Conservation (phyloP, 2,113 vertebrate species). For the Pangasianodon hypophthalmus region DNA sequence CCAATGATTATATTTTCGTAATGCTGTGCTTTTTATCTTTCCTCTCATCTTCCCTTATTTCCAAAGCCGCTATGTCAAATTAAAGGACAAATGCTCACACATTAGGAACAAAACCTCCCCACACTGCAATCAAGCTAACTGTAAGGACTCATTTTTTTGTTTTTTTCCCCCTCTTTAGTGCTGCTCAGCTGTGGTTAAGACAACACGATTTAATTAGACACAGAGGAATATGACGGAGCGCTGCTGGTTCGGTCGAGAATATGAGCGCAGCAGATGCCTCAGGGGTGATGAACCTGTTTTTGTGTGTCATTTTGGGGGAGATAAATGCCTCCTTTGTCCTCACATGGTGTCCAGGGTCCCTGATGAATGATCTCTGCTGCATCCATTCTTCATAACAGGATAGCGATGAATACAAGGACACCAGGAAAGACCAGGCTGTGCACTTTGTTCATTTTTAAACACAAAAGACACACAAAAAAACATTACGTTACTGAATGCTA, state of each 20-base stretch:
- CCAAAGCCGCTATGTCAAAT: neutral
- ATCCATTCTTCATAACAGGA: conserved; percentile 32
- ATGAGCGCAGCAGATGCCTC: conserved; percentile 50
- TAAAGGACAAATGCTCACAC: neutral
- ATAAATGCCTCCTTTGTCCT: conserved; percentile 57
- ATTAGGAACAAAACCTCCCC: conserved; percentile 5
- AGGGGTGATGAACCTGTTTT: conserved; percentile 44
- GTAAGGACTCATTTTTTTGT: conserved; percentile 13
- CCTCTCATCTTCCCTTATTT: neutral
- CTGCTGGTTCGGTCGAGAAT: conserved; percentile 40
- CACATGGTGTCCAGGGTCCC: conserved; percentile 53
- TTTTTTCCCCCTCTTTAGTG: neutral
- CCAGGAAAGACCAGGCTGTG: neutral
- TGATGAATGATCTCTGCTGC: conserved; percentile 58
- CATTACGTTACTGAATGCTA: neutral
- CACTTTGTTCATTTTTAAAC: neutral
- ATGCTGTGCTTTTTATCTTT: neutral
- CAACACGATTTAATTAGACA: conserved; percentile 56
- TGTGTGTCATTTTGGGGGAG: conserved; percentile 52
- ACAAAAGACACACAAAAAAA: neutral
- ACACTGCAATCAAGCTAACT: neutral
- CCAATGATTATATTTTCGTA: neutral
- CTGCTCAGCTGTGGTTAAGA: conserved; percentile 46
- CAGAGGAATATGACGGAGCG: conserved; percentile 48
- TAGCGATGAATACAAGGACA: conserved; percentile 14